phyloP scores from a whole-genome alignment of 2,113 vertebrate species.

The zebrafish (Danio rerio) region GRCz12tu NC_133186.1:30411001-30411500 shows the following conservation, averaged over 20 bases:
- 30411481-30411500: conserved; percentile 99
- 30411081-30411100: conserved; percentile 99
- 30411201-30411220: conserved; percentile 92
- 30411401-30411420: conserved; percentile 94
- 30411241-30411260: conserved; percentile 98
- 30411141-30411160: conserved; percentile 96
- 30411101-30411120: conserved; percentile 99
- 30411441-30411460: conserved; percentile 94
- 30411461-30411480: conserved; percentile 91
- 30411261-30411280: conserved; percentile 95
- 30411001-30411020: too few relatives aligned
- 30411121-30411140: conserved; percentile 98
- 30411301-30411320: conserved; percentile 93
- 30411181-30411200: conserved; percentile 94
- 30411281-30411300: conserved; percentile 98
- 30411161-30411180: conserved; percentile 98
- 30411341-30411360: conserved; percentile 97
- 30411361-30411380: conserved; percentile 99
- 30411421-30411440: conserved; percentile 99
- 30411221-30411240: conserved; percentile 99
- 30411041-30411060: not conserved
- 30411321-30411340: conserved; percentile 87
- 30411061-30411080: conserved; percentile 41
- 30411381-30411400: conserved; percentile 96
- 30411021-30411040: too few relatives aligned